A percentile compares a stretch with the other conserved stretches of the same genome.
These are phyloP conservation scores for Gobio occitaniae DNA, from an alignment of 2,797 vertebrate genomes.

Conservation along the genomic window DNA sequence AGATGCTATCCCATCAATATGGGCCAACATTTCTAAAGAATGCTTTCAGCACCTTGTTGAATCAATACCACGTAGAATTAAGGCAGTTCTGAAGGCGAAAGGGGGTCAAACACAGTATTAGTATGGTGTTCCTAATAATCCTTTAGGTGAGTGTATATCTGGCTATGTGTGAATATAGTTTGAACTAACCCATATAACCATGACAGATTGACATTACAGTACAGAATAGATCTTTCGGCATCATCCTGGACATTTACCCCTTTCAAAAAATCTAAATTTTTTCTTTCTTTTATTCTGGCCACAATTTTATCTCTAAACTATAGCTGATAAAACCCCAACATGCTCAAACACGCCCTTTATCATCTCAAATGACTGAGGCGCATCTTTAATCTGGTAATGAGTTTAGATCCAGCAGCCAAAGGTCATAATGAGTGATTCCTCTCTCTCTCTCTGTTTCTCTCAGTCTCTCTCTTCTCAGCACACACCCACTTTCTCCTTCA, in stretches of 20 bases:
- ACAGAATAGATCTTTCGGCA: background rate
- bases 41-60: no score
- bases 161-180: no score
- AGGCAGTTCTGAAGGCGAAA: no score
- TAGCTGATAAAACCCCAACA: background rate
- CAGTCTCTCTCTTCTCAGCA: background rate
- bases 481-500: slow-evolving; percentile 21
- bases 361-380: background rate
- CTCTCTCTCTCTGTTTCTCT: background rate
- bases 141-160: no score
- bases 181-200: background rate
- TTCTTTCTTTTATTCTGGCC: background rate
- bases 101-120: no score
- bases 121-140: no score
- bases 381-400: slow-evolving; percentile 49
- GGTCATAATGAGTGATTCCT: slow-evolving; percentile 3
- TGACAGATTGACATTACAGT: background rate
- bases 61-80: no score
- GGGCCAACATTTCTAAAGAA: no score
- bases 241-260: background rate
- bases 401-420: slow-evolving; percentile 45
- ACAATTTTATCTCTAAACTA: background rate
- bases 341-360: background rate
- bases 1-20: no score
- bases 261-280: background rate